These are phyloP conservation scores for Hydrolagus affinis DNA, from an alignment of 2,113 vertebrate genomes.

Conservation along the genomic window DNA sequence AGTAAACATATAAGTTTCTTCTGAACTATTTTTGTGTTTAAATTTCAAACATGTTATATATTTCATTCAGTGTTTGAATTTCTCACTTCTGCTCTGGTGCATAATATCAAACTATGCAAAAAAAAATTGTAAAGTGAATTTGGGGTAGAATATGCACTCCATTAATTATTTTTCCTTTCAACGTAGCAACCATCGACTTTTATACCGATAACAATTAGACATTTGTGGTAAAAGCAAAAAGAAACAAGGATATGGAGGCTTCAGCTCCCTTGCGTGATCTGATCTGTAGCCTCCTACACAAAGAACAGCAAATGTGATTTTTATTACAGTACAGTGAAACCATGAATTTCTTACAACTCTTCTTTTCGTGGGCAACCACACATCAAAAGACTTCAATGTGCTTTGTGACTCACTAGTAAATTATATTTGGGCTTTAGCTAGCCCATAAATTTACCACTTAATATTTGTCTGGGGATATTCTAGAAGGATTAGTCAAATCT, in stretches of 20 bases:
- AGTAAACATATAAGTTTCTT: no score
- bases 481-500: not conserved
- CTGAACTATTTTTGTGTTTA: no score
- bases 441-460: not conserved
- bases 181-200: not conserved
- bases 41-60: not conserved
- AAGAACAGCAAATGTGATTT: not conserved
- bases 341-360: not conserved
- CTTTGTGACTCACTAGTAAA: not conserved
- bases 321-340: not conserved
- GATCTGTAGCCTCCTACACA: not conserved
- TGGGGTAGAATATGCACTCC: not conserved
- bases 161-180: not conserved
- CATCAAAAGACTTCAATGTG: not conserved
- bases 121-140: not conserved
- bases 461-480: not conserved
- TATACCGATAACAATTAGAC: conserved; percentile 2
- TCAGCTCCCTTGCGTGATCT: not conserved
- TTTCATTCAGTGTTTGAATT: conserved; percentile 7
- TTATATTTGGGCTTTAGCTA: not conserved
- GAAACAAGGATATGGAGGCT: not conserved
- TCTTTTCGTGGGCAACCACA: not conserved
- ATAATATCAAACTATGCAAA: not conserved
- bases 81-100: not conserved
- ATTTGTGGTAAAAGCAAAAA: not conserved